phyloP scores from a whole-genome alignment of 2,797 vertebrate genomes.

The Cryptoblepharus egeriae region DNA sequence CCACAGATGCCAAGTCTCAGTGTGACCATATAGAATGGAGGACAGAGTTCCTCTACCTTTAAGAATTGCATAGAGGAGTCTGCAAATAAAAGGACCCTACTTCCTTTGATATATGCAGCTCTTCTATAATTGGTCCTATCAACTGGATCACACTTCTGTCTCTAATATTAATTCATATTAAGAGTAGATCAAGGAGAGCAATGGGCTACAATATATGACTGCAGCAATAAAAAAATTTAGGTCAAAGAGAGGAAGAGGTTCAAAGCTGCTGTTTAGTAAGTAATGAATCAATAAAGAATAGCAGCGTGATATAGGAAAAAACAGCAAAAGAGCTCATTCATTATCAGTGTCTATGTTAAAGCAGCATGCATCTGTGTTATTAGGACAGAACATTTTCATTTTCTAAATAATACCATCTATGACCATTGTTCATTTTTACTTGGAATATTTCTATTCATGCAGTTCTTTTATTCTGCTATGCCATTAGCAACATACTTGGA shows the following conservation, averaged over 20 bases:
- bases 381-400: neutral
- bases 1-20: too few relatives aligned
- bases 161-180: neutral
- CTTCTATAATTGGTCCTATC: neutral
- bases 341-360: neutral
- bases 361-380: neutral
- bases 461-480: neutral
- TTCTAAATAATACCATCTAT: neutral
- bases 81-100: too few relatives aligned
- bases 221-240: neutral
- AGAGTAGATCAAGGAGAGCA: neutral
- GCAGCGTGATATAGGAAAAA: neutral
- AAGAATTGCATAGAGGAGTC: too few relatives aligned
- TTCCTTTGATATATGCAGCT: neutral
- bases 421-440: neutral
- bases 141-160: neutral
- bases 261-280: neutral
- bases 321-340: neutral
- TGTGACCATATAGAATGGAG: too few relatives aligned
- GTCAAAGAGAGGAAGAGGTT: neutral
- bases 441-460: neutral
- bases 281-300: neutral
- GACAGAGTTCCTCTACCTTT: too few relatives aligned
- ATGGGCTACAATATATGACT: neutral
- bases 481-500: constrained; percentile 22